A percentile compares a stretch with the other conserved stretches of the same genome.
phyloP scores from a whole-genome alignment of 2,888 invertebrate genomes.

The Netelia virgata region DNA sequence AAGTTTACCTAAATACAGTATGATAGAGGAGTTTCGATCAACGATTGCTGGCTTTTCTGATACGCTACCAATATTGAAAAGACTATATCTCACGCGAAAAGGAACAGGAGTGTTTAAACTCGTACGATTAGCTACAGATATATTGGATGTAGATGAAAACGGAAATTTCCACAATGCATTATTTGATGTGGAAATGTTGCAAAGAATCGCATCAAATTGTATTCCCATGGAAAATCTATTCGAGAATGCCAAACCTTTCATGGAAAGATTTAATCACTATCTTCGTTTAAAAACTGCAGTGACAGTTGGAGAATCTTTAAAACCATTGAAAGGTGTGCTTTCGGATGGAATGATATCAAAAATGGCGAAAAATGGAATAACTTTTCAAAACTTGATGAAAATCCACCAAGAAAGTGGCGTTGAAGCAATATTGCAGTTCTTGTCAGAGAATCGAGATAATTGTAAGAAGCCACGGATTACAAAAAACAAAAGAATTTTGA shows the following conservation, averaged over 20 bases:
- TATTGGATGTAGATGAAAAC: slow-evolving; percentile 14
- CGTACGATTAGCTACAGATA: slow-evolving; percentile 23
- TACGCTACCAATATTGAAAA: slow-evolving; percentile 19
- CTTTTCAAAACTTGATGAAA: slow-evolving; percentile 35
- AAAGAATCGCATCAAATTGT: slow-evolving; percentile 13
- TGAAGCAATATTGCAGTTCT: neutral
- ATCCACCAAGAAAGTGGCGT: neutral
- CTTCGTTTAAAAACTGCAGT: slow-evolving; percentile 1
- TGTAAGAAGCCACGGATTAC: slow-evolving; percentile 27
- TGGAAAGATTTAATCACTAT: neutral
- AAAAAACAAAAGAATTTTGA: slow-evolving; percentile 48
- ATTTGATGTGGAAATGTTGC: slow-evolving; percentile 25
- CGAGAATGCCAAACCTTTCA: neutral
- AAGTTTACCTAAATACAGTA: slow-evolving; percentile 5
- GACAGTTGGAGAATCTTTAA: slow-evolving; percentile 30
- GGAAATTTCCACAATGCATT: slow-evolving; percentile 28
- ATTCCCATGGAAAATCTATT: neutral
- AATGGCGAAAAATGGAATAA: slow-evolving; percentile 38
- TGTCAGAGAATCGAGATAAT: neutral
- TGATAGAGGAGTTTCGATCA: slow-evolving; percentile 29
- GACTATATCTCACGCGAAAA: slow-evolving; percentile 23
- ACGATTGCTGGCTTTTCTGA: slow-evolving; percentile 30
- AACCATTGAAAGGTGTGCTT: slow-evolving; percentile 42
- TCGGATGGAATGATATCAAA: slow-evolving; percentile 52
- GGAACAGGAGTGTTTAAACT: slow-evolving; percentile 31